phyloP scores from a whole-genome alignment of 2,888 invertebrate species.

The Drosophila austrosaltans region DNA sequence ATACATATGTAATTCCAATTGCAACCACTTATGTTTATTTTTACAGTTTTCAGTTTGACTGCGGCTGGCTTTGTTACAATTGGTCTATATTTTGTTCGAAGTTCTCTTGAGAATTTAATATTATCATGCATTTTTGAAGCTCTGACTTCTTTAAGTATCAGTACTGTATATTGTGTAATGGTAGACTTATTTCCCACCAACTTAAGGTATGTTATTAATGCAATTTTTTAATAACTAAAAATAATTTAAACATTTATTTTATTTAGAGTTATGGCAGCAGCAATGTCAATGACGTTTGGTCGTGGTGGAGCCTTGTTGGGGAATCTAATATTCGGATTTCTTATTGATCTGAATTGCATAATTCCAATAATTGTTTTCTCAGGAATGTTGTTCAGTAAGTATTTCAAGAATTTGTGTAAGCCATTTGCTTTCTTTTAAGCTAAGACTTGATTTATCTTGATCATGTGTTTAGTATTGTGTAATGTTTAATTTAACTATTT shows the following conservation, averaged over 20 bases:
- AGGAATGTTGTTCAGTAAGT: conserved; percentile 89
- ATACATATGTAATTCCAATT: not conserved
- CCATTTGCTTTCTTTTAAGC: not conserved
- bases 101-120: conserved; percentile 88
- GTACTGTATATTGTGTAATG: conserved; percentile 91
- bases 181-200: conserved; percentile 93
- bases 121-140: conserved; percentile 92
- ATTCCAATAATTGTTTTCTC: conserved; percentile 90
- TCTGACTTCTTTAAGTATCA: conserved; percentile 90
- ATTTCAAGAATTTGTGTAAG: not conserved
- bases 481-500: not conserved
- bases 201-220: conserved; percentile 86
- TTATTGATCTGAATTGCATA: conserved; percentile 91
- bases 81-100: conserved; percentile 90
- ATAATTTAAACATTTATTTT: conserved; percentile 1
- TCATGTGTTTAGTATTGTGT: not conserved
- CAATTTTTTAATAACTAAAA: not conserved
- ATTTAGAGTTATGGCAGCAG: conserved; percentile 92
- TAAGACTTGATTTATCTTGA: too few species aligned
- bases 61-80: conserved; percentile 89
- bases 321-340: conserved; percentile 90
- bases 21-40: not conserved
- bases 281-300: conserved; percentile 90
- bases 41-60: conserved; percentile 89
- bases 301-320: conserved; percentile 90